Base-by-base conservation (phyloP, 2,888 invertebrate species). In the Lymantria dispar region DNA sequence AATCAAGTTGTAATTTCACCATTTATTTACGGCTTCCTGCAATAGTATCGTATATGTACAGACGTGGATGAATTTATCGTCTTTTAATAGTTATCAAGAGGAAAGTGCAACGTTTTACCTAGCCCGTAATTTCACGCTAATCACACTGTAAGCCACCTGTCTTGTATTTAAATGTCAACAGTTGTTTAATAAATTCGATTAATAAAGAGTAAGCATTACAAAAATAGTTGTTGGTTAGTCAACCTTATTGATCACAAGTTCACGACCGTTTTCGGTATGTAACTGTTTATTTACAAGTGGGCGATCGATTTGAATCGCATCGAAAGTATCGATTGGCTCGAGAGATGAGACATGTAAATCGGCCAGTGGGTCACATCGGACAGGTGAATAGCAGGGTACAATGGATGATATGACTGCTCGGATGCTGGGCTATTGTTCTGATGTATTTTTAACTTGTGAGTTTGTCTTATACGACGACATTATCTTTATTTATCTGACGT, bases 301-400 rank as follows among this genome's bases (percentile, higher is more conserved):
- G 74, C 71, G 72, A 76, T 76, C 68, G 70, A 73, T 72, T 72
- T 70, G 71, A 70, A 70, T 75, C 58, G 64, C 69, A 75, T 70
- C 72, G 76, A 78, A 78, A 75, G 76, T 77, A 79, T 78, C 65
- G 76, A 80, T 77, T 53, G 64, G 48, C 63, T 63, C 65, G 69
- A 65, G 63, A 61, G 60, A 70, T 66, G 63, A 53, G 67, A 58
- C 69, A 62, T 66, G 58, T 56, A 56, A 64, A 83, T 70, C 70
- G 85, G 86, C 83, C 82, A 85, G 72, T 85, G 67, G 81, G 81
- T 70, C 80, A 67, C 58, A 64, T 58, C 60, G 60, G 74, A 77
- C 86, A 85, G 85, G 85, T 85, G 86, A 74, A 72, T 68, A 66
- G 54, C 57, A 48, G 54, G 69, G 56, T 57, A 76, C 76, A 82